These are phyloP conservation scores for Lepidocolaptes lacrymiger DNA, from an alignment of 2,797 vertebrate species.

Conservation along the genomic window DNA sequence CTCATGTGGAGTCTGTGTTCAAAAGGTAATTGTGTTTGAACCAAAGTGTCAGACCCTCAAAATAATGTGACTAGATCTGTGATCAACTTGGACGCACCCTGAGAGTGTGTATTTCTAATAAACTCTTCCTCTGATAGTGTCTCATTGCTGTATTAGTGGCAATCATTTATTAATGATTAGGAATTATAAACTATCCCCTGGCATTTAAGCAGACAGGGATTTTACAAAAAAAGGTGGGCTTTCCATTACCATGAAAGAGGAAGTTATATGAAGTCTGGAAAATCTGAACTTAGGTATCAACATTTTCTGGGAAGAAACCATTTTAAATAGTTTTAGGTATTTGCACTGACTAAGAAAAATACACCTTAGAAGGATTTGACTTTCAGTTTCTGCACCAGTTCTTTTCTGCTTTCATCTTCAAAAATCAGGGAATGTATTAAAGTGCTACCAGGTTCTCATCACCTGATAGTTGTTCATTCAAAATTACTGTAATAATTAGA, in stretches of 20 bases:
- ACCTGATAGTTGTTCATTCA: not conserved
- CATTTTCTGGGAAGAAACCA: not conserved
- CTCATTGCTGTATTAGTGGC: not conserved
- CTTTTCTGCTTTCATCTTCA: not conserved
- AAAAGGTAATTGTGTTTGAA: not conserved
- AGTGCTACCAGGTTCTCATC: not conserved
- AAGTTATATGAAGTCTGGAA: not conserved
- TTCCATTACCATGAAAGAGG: not conserved
- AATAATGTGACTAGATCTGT: not conserved
- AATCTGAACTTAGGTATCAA: not conserved
- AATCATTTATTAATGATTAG: not conserved
- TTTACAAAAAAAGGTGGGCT: not conserved
- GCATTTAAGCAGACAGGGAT: not conserved
- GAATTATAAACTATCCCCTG: not conserved
- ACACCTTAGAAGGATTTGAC: not conserved
- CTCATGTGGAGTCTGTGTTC: not conserved
- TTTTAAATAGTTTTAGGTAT: not conserved
- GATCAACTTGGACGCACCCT: not conserved
- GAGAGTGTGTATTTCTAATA: not conserved
- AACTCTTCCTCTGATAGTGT: not conserved
- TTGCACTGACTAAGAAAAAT: not conserved
- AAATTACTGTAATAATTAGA: slow-evolving; percentile 42
- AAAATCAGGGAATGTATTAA: not conserved
- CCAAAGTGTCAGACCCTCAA: not conserved
- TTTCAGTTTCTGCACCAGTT: not conserved